A percentile compares a stretch with the other conserved stretches of the same genome.
Evolutionary conservation across 1,140 invertebrate species (phyloP).

Genomic region (Fopius arisanus): DNA sequence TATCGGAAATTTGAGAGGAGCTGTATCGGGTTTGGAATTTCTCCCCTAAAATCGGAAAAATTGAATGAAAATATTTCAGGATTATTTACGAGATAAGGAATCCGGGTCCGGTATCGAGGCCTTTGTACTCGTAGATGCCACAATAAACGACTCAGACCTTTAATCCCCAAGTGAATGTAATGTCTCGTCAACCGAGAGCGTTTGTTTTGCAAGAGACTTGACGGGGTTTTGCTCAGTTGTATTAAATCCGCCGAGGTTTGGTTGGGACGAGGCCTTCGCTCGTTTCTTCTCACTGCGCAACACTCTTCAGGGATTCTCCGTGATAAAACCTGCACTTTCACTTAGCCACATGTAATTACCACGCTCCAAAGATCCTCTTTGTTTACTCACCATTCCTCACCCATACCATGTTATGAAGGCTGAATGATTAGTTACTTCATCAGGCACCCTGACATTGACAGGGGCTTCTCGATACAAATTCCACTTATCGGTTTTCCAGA

Average conservation of each 20-base stretch:
- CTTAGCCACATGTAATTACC: conserved; percentile 31
- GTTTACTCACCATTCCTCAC: no score
- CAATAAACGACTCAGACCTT: conserved; percentile 13
- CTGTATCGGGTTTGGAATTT: no score
- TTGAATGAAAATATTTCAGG: no score
- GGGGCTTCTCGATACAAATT: background rate
- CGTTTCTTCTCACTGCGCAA: background rate
- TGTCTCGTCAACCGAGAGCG: conserved; percentile 1
- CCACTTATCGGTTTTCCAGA: background rate
- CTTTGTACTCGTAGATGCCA: background rate
- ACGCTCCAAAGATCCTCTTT: conserved; percentile 10
- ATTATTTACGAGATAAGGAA: no score
- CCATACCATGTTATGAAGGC: background rate
- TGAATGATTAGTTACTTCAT: conserved; percentile 5
- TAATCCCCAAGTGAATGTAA: background rate
- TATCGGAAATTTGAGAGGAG: no score
- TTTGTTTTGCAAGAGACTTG: conserved; percentile 8
- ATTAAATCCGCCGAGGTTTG: background rate
- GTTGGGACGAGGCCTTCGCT: background rate
- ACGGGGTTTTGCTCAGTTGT: background rate
- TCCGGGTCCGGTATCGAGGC: background rate
- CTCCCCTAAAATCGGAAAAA: no score
- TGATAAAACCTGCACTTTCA: conserved; percentile 32
- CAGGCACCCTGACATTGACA: conserved; percentile 7
- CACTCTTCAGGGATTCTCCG: conserved; percentile 11